Evolutionary conservation across 2,888 invertebrate species (phyloP).

Genomic region (Eristalis tenax): DNA sequence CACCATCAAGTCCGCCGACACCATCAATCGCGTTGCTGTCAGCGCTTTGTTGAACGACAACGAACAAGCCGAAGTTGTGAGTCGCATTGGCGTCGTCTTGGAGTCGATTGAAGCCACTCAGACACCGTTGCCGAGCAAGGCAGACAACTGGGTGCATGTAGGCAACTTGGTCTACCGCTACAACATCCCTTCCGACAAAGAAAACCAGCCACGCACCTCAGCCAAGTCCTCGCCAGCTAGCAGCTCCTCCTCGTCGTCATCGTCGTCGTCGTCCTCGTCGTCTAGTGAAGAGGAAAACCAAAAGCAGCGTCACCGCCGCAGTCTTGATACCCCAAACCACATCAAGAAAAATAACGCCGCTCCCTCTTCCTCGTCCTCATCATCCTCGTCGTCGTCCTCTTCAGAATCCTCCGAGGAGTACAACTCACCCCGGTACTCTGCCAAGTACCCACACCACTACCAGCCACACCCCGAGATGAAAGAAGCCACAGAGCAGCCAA

Average conservation of each 20-base stretch:
- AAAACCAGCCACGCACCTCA: conserved; percentile 74
- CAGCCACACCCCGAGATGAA: conserved; percentile 78
- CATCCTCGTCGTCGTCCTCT: conserved; percentile 58
- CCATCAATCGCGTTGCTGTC: conserved; percentile 84
- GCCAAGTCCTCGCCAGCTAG: conserved; percentile 3
- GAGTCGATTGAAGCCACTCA: conserved; percentile 68
- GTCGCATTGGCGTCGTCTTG: conserved; percentile 84
- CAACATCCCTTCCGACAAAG: conserved; percentile 78
- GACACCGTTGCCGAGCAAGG: neutral
- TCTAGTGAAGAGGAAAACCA: conserved; percentile 42
- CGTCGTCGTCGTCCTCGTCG: conserved; percentile 69
- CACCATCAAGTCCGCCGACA: conserved; percentile 85
- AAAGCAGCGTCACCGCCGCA: conserved; percentile 28
- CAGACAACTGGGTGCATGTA: conserved; percentile 77
- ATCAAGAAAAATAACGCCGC: conserved; percentile 25
- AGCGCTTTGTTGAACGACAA: conserved; percentile 84
- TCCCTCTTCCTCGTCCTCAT: conserved; percentile 33
- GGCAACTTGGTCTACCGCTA: conserved; percentile 83
- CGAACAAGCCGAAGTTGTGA: conserved; percentile 85
- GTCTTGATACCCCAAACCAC: conserved; percentile 11
- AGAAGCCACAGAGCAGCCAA: conserved; percentile 81
- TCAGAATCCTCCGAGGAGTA: conserved; percentile 70
- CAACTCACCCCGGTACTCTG: conserved; percentile 23
- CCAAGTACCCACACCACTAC: conserved; percentile 56
- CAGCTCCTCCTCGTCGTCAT: conserved; percentile 65